A percentile compares a stretch with the other conserved stretches of the same genome.
phyloP scores from a whole-genome alignment of 2,888 invertebrate genomes.

The Caenorhabditis sp. region DNA sequence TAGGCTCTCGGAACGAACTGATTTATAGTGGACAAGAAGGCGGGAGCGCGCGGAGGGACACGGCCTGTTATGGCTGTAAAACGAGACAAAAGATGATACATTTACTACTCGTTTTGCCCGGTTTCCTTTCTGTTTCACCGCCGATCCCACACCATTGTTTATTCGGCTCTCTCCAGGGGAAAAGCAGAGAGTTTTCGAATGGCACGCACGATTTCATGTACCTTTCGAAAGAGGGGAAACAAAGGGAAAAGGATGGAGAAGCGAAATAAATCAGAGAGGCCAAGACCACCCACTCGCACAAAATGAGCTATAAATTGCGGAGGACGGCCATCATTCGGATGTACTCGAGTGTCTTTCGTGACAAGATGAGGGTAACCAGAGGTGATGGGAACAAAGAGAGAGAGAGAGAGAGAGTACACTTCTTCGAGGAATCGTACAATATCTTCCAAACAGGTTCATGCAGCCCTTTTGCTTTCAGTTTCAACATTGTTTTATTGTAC shows the following conservation, averaged over 20 bases:
- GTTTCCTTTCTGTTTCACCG: slow-evolving; percentile 16
- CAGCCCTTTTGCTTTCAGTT: no score
- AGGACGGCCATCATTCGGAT: background rate
- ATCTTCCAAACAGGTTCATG: no score
- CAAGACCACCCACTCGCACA: slow-evolving; percentile 41
- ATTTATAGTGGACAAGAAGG: slow-evolving; percentile 35
- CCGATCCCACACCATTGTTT: background rate
- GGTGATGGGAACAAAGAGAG: background rate
- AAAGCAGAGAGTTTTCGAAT: background rate
- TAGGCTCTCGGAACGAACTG: slow-evolving; percentile 39
- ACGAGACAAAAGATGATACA: slow-evolving; percentile 40
- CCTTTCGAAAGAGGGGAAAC: background rate
- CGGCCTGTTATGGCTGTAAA: slow-evolving; percentile 44
- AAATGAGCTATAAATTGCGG: slow-evolving; percentile 50
- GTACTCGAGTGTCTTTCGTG: background rate
- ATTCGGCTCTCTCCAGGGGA: background rate
- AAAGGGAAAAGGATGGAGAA: slow-evolving; percentile 3
- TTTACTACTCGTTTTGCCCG: slow-evolving; percentile 31
- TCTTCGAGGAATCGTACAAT: no score
- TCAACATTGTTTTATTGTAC: no score
- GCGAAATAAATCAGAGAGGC: slow-evolving; percentile 34
- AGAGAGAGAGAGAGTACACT: background rate
- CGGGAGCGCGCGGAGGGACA: no score
- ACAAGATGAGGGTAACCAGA: background rate
- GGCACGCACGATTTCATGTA: background rate